Conservation (phyloP, 2,113 vertebrate species). For the Dascyllus trimaculatus region DNA sequence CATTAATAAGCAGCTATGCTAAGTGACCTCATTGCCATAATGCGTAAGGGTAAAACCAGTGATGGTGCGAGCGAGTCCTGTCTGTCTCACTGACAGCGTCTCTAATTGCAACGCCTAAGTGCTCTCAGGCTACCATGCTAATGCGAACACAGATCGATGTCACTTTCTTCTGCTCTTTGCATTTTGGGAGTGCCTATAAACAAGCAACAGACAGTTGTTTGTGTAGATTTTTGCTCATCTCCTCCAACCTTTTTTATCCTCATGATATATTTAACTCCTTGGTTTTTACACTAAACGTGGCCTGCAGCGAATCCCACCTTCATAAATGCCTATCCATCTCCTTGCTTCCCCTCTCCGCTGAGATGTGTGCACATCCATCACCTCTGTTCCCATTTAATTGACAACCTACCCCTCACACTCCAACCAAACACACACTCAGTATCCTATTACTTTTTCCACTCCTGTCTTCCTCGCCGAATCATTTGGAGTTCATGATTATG, state of each 20-base stretch:
- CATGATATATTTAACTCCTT: slow-evolving; percentile 49
- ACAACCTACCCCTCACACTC: slow-evolving; percentile 19
- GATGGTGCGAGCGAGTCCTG: slow-evolving; percentile 51
- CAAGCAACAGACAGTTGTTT: slow-evolving; percentile 59
- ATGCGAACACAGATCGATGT: slow-evolving; percentile 86
- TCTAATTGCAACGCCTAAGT: slow-evolving; percentile 86
- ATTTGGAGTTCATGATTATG: slow-evolving; percentile 49
- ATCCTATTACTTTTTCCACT: slow-evolving; percentile 55
- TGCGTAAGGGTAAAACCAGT: slow-evolving; percentile 38
- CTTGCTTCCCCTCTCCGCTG: slow-evolving; percentile 7
- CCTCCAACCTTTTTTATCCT: slow-evolving; percentile 24
- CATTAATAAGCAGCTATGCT: slow-evolving; percentile 27
- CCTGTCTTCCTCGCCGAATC: slow-evolving; percentile 22
- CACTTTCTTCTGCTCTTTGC: slow-evolving; percentile 81
- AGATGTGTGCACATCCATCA: slow-evolving; percentile 55
- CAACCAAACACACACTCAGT: slow-evolving; percentile 24
- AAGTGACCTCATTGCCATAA: slow-evolving; percentile 34
- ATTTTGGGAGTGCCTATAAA: slow-evolving; percentile 64
- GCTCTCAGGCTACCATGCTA: slow-evolving; percentile 83
- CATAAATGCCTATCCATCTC: slow-evolving; percentile 34
- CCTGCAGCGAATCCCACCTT: slow-evolving; percentile 22
- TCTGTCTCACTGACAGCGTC: slow-evolving; percentile 72
- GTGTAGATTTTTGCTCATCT: slow-evolving; percentile 33
- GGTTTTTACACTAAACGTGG: slow-evolving; percentile 32
- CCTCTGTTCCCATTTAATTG: slow-evolving; percentile 59